These are phyloP conservation scores for Aphaenogaster ashmeadi DNA, from an alignment of 1,140 invertebrate species.

Conservation along the genomic window DNA sequence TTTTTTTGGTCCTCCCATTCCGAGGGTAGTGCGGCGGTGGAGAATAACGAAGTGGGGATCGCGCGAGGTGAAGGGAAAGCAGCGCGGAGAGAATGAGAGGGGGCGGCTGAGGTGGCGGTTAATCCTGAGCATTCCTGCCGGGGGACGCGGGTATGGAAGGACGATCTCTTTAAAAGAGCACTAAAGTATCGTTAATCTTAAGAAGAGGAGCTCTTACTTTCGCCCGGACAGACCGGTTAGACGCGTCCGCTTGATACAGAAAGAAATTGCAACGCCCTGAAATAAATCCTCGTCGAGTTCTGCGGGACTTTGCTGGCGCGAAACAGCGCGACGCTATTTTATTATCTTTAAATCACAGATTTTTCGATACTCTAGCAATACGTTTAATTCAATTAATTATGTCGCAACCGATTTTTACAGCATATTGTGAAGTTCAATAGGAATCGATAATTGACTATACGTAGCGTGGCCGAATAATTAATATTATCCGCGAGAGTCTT, in stretches of 20 bases:
- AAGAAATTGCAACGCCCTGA: constrained; percentile 84
- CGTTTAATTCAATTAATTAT: background rate
- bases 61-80: constrained; percentile 40
- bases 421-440: background rate
- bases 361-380: background rate
- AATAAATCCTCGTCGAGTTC: constrained; percentile 80
- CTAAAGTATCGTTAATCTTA: constrained; percentile 87
- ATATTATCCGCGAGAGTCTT: background rate
- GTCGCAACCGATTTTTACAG: background rate
- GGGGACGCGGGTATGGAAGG: constrained; percentile 67
- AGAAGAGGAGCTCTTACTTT: constrained; percentile 83
- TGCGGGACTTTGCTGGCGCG: background rate
- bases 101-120: constrained; percentile 67
- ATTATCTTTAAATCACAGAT: background rate
- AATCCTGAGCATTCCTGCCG: constrained; percentile 70
- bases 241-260: constrained; percentile 86
- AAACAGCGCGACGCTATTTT: constrained; percentile 30
- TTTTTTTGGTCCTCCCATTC: constrained; percentile 59
- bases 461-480: background rate
- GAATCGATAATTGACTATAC: background rate
- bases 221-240: constrained; percentile 85
- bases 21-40: constrained; percentile 66
- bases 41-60: constrained; percentile 75
- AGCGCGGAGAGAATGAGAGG: constrained; percentile 39
- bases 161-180: constrained; percentile 84